Percentiles rank a stretch among this genome's conserved stretches.
phyloP scores from a whole-genome alignment of 2,113 vertebrate species.

The Gopherus evgoodei region DNA sequence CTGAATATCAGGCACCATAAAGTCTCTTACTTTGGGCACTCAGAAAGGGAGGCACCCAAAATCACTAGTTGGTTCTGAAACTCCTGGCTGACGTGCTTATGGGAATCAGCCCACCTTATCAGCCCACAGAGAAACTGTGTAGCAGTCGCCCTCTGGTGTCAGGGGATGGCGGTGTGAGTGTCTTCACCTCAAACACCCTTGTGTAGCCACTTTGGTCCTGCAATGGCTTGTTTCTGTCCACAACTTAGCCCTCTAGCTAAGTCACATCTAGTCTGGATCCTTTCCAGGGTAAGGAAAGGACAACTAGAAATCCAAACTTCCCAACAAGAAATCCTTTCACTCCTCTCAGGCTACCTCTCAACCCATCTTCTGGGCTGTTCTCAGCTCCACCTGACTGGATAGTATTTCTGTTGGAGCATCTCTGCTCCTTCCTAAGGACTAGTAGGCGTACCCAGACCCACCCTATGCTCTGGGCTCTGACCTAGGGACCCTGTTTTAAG shows the following conservation, averaged over 20 bases:
- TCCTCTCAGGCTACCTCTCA: no score
- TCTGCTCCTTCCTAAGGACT: not conserved
- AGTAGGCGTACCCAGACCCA: not conserved
- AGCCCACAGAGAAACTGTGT: not conserved
- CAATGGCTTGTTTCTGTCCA: not conserved
- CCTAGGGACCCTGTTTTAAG: not conserved
- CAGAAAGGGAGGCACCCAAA: not conserved
- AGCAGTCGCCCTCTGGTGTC: not conserved
- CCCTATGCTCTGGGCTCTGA: not conserved
- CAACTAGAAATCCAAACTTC: not conserved
- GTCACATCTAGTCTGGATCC: not conserved
- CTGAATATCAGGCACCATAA: not conserved
- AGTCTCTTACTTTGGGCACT: not conserved
- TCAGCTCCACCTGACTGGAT: not conserved
- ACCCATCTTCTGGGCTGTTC: not conserved
- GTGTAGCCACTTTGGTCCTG: not conserved
- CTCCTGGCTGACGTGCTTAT: not conserved
- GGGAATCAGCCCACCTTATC: not conserved
- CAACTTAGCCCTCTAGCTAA: not conserved
- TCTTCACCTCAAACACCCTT: not conserved
- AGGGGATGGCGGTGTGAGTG: not conserved
- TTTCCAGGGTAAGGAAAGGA: not conserved
- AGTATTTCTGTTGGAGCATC: not conserved
- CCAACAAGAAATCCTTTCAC: not conserved
- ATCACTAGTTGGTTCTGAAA: not conserved